Evolutionary conservation across 2,797 vertebrate genomes (phyloP), one percentile per base, ranked within the genome.

Genomic region (Anabas testudineus): DNA sequence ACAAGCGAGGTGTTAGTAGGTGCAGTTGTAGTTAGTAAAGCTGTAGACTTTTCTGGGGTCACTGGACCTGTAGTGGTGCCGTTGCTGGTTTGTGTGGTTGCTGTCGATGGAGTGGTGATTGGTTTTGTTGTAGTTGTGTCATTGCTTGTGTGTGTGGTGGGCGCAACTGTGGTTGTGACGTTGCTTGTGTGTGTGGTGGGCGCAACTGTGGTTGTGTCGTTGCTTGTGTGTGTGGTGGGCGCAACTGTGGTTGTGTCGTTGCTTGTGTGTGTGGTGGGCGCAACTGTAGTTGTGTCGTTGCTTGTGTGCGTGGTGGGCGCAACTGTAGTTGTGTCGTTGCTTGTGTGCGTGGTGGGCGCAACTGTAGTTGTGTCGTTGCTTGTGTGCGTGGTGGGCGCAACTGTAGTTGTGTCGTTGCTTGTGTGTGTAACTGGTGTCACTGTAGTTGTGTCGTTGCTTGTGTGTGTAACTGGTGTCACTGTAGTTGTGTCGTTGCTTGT

Each of bases 1-100:
- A 42, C 71, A 57, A 67, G 39, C 28, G 77, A 34, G 41, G 58
- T 68, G 36, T 46, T 67, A 56, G 51, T 56, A 30, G 78, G 26
- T 52, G 54, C 6, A n/a, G 67, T 24, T 22, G 56, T 28, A 22
- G 42, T 55, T 80, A 52, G 39, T n/a, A 5, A 30, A 62, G 45
- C 4, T 46, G 81, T 67, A 3, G 59, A 55, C 61, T 0, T 45
- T 55, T 10, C 59, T 34, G 59, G 1, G 39, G 68, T 63, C 16
- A 37, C 45, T 68, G 60, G 53, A 32, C 5, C 41, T 60, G 43
- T 22, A 71, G 65, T 36, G 54, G 78, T 61, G 43, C 8, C 28
- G n/a, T 43, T 69, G 24, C 3, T 39, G 0, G 14, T 19, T 3
- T 46, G 46, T 57, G 65, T 59, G 4, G 10, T 15, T 10, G 37